phyloP scores from a whole-genome alignment of 1,140 invertebrate species.

The Magallana ariakensis region DNA sequence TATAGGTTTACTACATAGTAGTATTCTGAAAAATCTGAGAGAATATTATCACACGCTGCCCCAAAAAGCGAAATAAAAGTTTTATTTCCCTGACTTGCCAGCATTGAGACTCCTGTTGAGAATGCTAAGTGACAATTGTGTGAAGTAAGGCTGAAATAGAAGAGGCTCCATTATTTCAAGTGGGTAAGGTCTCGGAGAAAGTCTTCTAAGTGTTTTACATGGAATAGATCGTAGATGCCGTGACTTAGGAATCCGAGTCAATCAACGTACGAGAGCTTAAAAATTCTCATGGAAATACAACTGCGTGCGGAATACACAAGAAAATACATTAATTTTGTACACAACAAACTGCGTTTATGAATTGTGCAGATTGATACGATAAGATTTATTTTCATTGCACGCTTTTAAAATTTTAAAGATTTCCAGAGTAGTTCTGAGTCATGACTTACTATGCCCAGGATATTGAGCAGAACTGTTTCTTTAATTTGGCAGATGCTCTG shows the following conservation, averaged over 20 bases:
- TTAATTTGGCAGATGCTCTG: conserved; percentile 23
- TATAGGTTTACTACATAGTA: neutral
- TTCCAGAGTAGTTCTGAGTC: neutral
- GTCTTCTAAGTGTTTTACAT: too few relatives aligned
- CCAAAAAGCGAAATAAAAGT: too few relatives aligned
- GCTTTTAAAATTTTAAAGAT: neutral
- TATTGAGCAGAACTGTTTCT: neutral
- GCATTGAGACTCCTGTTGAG: too few relatives aligned
- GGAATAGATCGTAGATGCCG: neutral
- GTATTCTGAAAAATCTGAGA: neutral
- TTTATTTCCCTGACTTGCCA: too few relatives aligned
- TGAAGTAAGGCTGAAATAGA: neutral
- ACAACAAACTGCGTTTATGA: neutral
- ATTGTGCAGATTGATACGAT: neutral
- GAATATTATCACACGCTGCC: neutral
- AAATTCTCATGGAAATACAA: neutral
- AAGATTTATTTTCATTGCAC: neutral
- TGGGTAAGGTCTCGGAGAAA: neutral
- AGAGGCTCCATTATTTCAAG: conserved; percentile 4
- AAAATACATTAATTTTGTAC: conserved; percentile 20
- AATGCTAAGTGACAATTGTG: conserved; percentile 13
- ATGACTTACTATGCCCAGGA: neutral
- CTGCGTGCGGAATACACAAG: neutral
- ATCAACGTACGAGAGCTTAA: neutral
- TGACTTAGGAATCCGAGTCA: neutral